Evolutionary conservation across 2,797 vertebrate genomes (phyloP).

Genomic region (Prionace glauca): DNA sequence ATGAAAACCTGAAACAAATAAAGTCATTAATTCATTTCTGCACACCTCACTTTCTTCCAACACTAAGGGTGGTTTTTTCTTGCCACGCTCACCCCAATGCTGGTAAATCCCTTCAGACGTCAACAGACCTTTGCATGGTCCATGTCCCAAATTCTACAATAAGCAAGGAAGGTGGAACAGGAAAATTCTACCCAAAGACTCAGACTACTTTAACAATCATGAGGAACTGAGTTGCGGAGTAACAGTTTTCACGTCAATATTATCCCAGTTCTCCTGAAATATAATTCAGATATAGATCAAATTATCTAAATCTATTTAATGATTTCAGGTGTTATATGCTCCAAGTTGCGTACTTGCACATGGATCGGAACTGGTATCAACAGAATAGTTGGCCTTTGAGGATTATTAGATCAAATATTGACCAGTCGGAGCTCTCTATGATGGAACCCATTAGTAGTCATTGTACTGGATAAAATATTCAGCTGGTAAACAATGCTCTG

Average conservation of each 20-base stretch:
- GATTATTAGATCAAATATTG: neutral
- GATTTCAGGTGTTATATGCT: neutral
- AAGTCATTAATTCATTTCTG: neutral
- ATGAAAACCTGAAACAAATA: slow-evolving; percentile 47
- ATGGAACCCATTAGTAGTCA: neutral
- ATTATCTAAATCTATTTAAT: neutral
- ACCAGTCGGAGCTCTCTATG: neutral
- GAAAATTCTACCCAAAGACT: neutral
- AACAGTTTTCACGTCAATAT: neutral
- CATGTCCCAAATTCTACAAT: too few species aligned
- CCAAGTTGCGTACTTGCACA: neutral
- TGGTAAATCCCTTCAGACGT: too few species aligned
- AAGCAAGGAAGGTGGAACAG: too few species aligned
- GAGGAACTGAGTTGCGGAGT: neutral
- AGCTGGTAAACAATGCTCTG: neutral
- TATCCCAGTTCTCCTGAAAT: neutral
- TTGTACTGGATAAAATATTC: neutral
- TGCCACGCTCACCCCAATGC: too few species aligned
- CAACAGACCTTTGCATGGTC: too few species aligned
- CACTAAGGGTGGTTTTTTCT: neutral
- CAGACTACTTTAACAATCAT: neutral
- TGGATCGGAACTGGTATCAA: neutral
- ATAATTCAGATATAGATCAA: neutral
- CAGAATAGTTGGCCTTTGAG: neutral
- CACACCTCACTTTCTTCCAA: neutral